Conservation (phyloP, 2,797 vertebrate genomes). For the Acestrorhynchus altus region DNA sequence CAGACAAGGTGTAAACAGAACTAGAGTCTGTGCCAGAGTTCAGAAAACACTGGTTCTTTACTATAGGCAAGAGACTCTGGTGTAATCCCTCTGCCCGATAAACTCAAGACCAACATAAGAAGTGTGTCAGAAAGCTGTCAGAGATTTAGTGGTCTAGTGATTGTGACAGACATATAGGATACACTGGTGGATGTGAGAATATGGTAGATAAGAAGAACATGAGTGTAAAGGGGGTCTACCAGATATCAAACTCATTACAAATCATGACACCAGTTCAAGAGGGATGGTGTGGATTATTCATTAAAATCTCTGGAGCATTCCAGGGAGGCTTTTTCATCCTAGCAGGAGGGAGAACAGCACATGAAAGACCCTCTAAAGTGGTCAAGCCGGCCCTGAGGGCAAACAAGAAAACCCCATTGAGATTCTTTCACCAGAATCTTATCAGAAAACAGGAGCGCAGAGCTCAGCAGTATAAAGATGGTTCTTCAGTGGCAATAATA, state of each 20-base stretch:
- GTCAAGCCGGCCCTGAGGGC: not conserved
- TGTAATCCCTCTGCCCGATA: not conserved
- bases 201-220: not conserved
- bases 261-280: not conserved
- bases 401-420: not conserved
- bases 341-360: not conserved
- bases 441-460: not conserved
- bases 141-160: not conserved
- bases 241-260: not conserved
- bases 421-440: not conserved
- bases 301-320: slow-evolving; percentile 1
- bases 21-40: no score
- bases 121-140: not conserved
- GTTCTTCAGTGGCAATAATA: not conserved
- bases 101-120: not conserved
- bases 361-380: not conserved
- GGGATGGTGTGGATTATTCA: not conserved
- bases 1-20: no score
- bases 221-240: not conserved
- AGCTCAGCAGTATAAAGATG: not conserved
- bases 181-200: not conserved
- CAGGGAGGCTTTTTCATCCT: not conserved
- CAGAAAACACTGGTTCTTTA: no score
- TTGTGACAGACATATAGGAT: not conserved
- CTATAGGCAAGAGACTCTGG: not conserved